phyloP scores from a whole-genome alignment of 2,113 vertebrate species.

The Lepus europaeus region DNA sequence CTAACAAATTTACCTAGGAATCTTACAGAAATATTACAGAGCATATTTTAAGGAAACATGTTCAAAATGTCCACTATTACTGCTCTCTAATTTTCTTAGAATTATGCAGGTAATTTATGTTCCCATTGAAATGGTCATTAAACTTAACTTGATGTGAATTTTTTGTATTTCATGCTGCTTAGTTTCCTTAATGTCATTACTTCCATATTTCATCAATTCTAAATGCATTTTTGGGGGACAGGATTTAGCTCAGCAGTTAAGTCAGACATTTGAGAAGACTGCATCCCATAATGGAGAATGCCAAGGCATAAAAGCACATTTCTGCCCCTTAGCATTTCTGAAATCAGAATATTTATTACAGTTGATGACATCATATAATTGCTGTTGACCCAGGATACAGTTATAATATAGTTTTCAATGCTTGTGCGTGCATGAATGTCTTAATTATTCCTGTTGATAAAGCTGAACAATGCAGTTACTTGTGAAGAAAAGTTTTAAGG shows the following conservation, averaged over 20 bases:
- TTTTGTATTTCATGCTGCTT: neutral
- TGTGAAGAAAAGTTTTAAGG: conserved; percentile 56
- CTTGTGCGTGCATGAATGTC: neutral
- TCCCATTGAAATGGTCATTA: conserved; percentile 31
- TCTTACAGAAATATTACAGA: neutral
- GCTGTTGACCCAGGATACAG: neutral
- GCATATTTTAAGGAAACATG: neutral
- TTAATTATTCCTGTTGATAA: conserved; percentile 14
- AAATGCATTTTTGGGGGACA: neutral
- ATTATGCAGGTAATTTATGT: neutral
- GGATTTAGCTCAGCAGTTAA: no score
- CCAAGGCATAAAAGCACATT: no score
- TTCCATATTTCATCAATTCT: neutral
- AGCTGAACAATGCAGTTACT: conserved; percentile 18
- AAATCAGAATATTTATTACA: neutral
- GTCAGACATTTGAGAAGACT: no score
- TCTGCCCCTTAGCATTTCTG: neutral
- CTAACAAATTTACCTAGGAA: neutral
- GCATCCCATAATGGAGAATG: no score
- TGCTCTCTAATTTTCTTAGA: neutral
- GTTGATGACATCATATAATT: neutral
- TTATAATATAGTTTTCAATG: conserved; percentile 45
- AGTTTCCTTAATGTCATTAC: conserved; percentile 23
- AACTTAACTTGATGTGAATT: neutral
- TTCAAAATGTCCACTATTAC: neutral